A percentile compares a stretch with the other conserved stretches of the same genome.
Evolutionary conservation across 1,140 invertebrate genomes (phyloP).

Genomic region (Ectropis grisescens): DNA sequence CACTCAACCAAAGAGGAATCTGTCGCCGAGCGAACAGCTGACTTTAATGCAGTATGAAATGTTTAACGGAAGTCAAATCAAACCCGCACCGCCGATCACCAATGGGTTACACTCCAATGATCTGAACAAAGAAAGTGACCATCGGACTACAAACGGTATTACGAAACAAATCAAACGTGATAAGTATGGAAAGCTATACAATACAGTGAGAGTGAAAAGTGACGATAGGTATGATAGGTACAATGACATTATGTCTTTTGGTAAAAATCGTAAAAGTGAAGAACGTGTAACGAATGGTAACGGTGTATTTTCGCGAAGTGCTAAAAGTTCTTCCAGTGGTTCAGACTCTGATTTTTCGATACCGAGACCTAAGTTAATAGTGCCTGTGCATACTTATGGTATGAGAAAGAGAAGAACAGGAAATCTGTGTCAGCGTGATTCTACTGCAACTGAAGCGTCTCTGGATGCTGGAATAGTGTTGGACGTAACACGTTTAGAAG

Average conservation of each 20-base stretch:
- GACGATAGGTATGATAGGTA: constrained; percentile 59
- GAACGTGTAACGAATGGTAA: constrained; percentile 55
- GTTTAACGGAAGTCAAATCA: constrained; percentile 43
- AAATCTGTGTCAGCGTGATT: constrained; percentile 71
- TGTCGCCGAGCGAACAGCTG: constrained; percentile 64
- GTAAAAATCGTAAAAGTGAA: constrained; percentile 46
- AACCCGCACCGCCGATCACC: constrained; percentile 24
- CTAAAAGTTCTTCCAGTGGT: constrained; percentile 61
- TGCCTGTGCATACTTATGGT: constrained; percentile 89
- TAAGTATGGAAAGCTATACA: constrained; percentile 58
- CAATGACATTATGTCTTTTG: constrained; percentile 48
- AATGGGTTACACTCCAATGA: constrained; percentile 40
- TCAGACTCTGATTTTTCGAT: constrained; percentile 80
- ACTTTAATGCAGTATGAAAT: constrained; percentile 61
- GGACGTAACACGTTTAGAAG: constrained; percentile 49
- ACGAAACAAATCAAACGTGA: constrained; percentile 54
- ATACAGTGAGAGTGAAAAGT: constrained; percentile 68
- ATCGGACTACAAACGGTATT: constrained; percentile 58
- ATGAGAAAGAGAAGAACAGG: constrained; percentile 83
- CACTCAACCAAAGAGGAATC: constrained; percentile 66
- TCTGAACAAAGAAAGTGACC: constrained; percentile 52
- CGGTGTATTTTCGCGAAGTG: constrained; percentile 53
- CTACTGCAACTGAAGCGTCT: constrained; percentile 51
- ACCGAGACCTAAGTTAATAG: constrained; percentile 86
- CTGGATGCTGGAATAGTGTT: constrained; percentile 52